Conservation (phyloP, 1,140 invertebrate genomes). For the Aphidius gifuensis region DNA sequence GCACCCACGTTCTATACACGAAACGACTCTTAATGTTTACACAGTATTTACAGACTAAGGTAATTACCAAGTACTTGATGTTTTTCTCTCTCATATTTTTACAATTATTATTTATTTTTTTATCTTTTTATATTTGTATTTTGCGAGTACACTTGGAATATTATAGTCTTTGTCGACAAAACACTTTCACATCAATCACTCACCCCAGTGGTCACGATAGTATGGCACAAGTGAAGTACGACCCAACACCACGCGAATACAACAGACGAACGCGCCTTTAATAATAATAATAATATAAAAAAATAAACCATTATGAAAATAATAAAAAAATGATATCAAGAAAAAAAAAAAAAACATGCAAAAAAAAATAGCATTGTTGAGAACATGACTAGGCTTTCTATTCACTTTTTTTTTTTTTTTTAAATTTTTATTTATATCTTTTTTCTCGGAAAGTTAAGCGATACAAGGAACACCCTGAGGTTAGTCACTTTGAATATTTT, state of each 20-base stretch:
- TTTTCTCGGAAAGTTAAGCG: no score
- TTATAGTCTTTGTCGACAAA: conserved; percentile 10
- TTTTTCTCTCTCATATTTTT: conserved; percentile 6
- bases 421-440: no score
- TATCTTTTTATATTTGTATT: neutral
- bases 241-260: conserved; percentile 29
- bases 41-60: conserved; percentile 31
- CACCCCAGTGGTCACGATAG: conserved; percentile 24
- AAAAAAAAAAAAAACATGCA: neutral
- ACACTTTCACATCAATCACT: conserved; percentile 38
- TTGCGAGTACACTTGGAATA: neutral
- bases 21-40: conserved; percentile 31
- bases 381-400: neutral
- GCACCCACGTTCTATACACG: neutral
- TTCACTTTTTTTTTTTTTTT: no score
- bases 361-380: neutral
- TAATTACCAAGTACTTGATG: conserved; percentile 34
- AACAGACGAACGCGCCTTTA: neutral
- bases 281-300: neutral
- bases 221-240: conserved; percentile 21
- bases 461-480: no score
- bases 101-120: neutral
- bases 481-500: no score
- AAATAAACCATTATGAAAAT: neutral
- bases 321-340: no score